Conservation (phyloP, 2,888 invertebrate genomes). For the Chymomyza caudatula region DNA sequence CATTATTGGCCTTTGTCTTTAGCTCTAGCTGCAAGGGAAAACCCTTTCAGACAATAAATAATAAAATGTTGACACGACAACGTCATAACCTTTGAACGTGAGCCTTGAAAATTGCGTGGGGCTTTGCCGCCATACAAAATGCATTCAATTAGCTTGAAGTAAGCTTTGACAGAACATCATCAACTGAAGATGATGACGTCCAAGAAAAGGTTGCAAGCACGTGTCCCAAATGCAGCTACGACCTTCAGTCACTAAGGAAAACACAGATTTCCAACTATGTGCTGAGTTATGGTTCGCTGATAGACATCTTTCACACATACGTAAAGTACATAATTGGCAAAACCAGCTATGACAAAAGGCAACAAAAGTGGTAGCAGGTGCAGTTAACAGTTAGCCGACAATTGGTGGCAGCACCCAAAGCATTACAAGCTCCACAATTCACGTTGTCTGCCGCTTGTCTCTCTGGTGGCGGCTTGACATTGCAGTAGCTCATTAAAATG, state of each 20-base stretch:
- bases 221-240: conserved; percentile 29
- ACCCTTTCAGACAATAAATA: conserved; percentile 76
- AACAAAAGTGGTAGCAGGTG: conserved; percentile 7
- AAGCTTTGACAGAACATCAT: neutral
- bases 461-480: neutral
- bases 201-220: neutral
- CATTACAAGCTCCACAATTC: neutral
- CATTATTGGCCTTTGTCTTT: conserved; percentile 65
- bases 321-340: conserved; percentile 17
- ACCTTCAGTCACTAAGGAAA: conserved; percentile 28
- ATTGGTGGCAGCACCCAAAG: neutral
- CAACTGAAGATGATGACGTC: neutral
- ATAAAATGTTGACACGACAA: conserved; percentile 76
- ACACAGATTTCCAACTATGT: conserved; percentile 10
- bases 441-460: neutral
- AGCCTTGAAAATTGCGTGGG: conserved; percentile 2
- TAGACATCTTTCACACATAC: conserved; percentile 36
- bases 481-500: conserved; percentile 3
- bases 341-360: conserved; percentile 1
- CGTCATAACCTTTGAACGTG: conserved; percentile 77
- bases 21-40: conserved; percentile 40
- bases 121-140: conserved; percentile 15
- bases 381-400: conserved; percentile 7
- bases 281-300: conserved; percentile 36
- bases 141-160: conserved; percentile 24